Conservation (phyloP, 2,113 vertebrate species). For the Platichthys stellatus region DNA sequence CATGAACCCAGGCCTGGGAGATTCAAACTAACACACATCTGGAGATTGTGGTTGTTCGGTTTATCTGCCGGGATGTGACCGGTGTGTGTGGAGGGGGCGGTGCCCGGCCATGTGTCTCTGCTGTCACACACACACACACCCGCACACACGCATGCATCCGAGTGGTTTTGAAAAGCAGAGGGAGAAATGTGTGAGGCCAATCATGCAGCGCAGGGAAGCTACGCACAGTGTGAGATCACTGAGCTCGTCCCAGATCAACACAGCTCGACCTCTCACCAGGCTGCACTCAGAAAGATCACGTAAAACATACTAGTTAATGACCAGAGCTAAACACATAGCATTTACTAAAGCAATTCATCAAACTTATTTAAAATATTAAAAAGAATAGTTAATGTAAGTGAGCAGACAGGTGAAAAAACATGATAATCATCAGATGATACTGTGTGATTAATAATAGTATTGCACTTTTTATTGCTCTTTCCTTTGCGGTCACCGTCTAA, state of each 20-base stretch:
- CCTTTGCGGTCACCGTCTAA: neutral
- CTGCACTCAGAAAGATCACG: no score
- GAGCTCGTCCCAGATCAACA: constrained; percentile 35
- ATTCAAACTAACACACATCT: neutral
- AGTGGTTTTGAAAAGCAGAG: constrained; percentile 81
- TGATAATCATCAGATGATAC: no score
- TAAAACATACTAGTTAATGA: no score
- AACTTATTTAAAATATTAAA: no score
- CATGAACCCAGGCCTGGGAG: constrained; percentile 5
- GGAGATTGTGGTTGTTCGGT: no score
- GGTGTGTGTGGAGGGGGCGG: constrained; percentile 54
- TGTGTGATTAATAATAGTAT: no score
- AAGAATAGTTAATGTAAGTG: no score
- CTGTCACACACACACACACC: constrained; percentile 58
- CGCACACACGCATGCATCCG: constrained; percentile 9
- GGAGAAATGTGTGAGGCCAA: constrained; percentile 79
- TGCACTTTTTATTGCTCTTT: no score
- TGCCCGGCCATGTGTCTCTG: constrained; percentile 67
- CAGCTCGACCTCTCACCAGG: neutral
- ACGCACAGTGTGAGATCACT: constrained; percentile 76
- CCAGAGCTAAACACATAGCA: no score
- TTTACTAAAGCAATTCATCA: no score
- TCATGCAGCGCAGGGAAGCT: constrained; percentile 73
- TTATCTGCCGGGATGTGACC: constrained; percentile 39
- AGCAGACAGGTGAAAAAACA: no score